Conservation (phyloP, 2,797 vertebrate genomes). For the Triplophysa yarkandensis region DNA sequence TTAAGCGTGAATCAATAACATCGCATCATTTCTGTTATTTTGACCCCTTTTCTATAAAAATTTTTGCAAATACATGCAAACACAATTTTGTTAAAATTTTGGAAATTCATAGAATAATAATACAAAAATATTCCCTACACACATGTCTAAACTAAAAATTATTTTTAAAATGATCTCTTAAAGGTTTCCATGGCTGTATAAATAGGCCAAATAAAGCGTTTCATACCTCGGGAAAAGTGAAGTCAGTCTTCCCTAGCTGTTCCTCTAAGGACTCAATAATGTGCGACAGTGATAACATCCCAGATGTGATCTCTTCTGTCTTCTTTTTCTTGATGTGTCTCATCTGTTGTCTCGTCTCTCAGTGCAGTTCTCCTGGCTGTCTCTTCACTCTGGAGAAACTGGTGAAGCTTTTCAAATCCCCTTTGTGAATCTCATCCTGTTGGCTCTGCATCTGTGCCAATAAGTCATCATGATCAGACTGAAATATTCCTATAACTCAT, state of each 20-base stretch:
- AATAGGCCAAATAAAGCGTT: neutral
- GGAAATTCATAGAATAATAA: no score
- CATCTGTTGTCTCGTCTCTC: constrained; percentile 47
- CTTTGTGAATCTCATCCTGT: constrained; percentile 38
- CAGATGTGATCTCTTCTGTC: constrained; percentile 45
- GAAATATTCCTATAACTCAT: neutral
- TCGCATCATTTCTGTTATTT: no score
- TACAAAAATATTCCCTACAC: no score
- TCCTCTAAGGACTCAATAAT: constrained; percentile 46
- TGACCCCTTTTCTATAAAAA: no score
- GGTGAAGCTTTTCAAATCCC: constrained; percentile 53
- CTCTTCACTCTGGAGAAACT: constrained; percentile 58
- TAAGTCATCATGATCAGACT: neutral
- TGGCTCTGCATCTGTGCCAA: constrained; percentile 46
- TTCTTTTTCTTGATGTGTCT: constrained; percentile 48
- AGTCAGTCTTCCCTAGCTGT: constrained; percentile 37
- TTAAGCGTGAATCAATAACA: no score
- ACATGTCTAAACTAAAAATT: no score
- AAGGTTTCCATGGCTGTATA: neutral
- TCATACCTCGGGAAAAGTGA: constrained; percentile 51
- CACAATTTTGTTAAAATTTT: no score
- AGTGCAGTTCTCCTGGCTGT: constrained; percentile 39
- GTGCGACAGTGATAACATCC: constrained; percentile 41
- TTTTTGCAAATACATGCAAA: no score
- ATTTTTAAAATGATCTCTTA: no score